Evolutionary conservation across 2,113 vertebrate species (phyloP), one percentile per base, ranked within the genome.

Genomic region (Onychorhynchus coronatus): DNA sequence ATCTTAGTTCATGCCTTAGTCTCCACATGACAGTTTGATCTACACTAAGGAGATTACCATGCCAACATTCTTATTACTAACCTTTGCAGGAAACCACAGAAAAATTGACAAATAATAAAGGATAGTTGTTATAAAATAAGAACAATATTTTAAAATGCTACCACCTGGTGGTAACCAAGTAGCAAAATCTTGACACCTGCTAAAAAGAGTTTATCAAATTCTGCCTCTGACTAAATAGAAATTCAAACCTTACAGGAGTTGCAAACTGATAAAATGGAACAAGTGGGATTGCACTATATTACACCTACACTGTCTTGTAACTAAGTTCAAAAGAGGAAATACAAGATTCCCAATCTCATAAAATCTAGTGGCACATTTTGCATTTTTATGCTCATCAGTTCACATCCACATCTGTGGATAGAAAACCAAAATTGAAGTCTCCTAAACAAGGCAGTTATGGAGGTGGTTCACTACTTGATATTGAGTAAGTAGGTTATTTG

Each of bases 111-210:
- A 80, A 79, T 88, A 80, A 53, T 37, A 56, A 14, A 13, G 53
- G 42, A 27, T 50, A 56, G 50, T 16, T 46, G 5, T 44, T 77
- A 18, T 59, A 71, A 91, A 91, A 28, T 19, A 62, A 56, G 4
- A 93, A n/a, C 88, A 94, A 88, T 2, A 53, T 79, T 97, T 96
- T 97, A 74, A 95, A 95, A 97, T 97, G 92, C 95, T 96, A 92
- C 96, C 97, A 97, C 93, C 97, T 97, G 96, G 86, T 97, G 97
- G 96, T 75, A 81, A 87, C 25, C 2, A 2, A 47, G 11, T 12
- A 62, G 47, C 52, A 96, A 96, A 94, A 81, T 81, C 41, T 31
- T 74, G 37, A 68, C 39, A 71, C 37, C 4, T 3, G 22, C 18
- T 55, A 14, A 74, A 88, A 58, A 46, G n/a, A 9, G 9, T n/a